Evolutionary conservation across 1,140 invertebrate species (phyloP).

Genomic region (Dendroctonus valens): DNA sequence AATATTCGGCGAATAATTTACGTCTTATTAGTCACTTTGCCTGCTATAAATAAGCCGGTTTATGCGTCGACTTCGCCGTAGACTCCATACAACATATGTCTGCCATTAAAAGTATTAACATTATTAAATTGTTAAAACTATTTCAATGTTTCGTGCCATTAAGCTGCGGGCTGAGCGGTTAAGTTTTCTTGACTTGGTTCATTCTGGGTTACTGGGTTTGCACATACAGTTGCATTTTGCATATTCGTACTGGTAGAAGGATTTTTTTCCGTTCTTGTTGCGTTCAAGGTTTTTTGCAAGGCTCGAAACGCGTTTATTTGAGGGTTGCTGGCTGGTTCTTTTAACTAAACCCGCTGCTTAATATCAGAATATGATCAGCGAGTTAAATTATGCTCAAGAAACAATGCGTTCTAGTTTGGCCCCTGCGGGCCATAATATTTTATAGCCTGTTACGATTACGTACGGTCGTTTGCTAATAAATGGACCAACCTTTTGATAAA

Average conservation of each 20-base stretch:
- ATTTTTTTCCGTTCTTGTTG: background rate
- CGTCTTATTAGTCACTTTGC: constrained; percentile 10
- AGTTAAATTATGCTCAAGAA: constrained; percentile 16
- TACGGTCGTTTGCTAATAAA: background rate
- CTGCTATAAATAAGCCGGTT: constrained; percentile 13
- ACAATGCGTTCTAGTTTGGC: constrained; percentile 14
- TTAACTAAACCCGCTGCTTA: background rate
- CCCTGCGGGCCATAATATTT: constrained; percentile 9
- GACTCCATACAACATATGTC: constrained; percentile 16
- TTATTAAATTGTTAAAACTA: constrained; percentile 27
- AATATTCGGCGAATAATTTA: background rate
- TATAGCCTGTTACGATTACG: constrained; percentile 4
- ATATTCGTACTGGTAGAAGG: background rate
- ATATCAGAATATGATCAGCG: constrained; percentile 4
- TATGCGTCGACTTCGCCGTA: background rate
- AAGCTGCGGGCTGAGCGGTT: constrained; percentile 10
- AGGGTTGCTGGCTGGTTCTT: background rate
- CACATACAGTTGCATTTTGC: constrained; percentile 2
- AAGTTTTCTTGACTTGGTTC: constrained; percentile 1
- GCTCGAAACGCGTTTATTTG: background rate
- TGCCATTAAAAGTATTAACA: constrained; percentile 17
- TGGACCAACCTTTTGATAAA: background rate
- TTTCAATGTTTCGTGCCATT: constrained; percentile 23
- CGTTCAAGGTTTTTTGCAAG: constrained; percentile 3
- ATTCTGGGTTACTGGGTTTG: constrained; percentile 20